Conservation (phyloP, 1,140 invertebrate species). For the Bombus sylvicola region DNA sequence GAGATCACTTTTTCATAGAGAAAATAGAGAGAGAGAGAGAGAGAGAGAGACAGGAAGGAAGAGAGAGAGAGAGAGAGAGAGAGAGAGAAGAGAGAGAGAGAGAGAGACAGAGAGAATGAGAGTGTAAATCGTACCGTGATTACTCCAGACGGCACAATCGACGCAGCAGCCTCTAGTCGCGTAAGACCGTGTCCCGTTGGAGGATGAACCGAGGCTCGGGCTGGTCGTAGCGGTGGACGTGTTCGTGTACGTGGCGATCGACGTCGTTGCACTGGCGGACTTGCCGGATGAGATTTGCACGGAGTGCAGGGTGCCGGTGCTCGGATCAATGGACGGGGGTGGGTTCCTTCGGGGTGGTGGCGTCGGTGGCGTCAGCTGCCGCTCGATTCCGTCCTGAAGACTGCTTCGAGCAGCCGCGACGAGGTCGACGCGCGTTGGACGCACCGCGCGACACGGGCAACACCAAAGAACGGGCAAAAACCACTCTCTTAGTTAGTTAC, state of each 20-base stretch:
- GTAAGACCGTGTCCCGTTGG: slow-evolving; percentile 76
- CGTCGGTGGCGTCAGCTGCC: slow-evolving; percentile 83
- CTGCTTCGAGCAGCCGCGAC: slow-evolving; percentile 71
- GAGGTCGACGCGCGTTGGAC: slow-evolving; percentile 22
- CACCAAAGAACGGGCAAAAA: slow-evolving; percentile 53
- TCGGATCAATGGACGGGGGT: slow-evolving; percentile 56
- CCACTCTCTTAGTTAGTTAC: slow-evolving; percentile 66
- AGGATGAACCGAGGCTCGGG: slow-evolving; percentile 76
- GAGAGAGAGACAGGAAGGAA: neutral
- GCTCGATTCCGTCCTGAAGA: slow-evolving; percentile 83
- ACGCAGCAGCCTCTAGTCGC: slow-evolving; percentile 78
- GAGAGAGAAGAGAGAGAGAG: slow-evolving; percentile 14
- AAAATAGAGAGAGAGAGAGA: neutral
- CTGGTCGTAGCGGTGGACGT: slow-evolving; percentile 74
- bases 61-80: slow-evolving; percentile 12
- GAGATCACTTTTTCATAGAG: neutral
- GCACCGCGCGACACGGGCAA: slow-evolving; percentile 32
- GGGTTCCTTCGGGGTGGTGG: slow-evolving; percentile 80
- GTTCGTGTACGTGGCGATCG: slow-evolving; percentile 69
- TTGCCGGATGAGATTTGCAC: slow-evolving; percentile 61
- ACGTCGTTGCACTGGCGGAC: slow-evolving; percentile 63
- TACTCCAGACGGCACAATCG: slow-evolving; percentile 80
- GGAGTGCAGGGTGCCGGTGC: slow-evolving; percentile 57
- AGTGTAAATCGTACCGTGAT: slow-evolving; percentile 76
- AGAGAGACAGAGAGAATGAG: slow-evolving; percentile 9